Percentiles rank a stretch among this genome's conserved stretches.
Evolutionary conservation across 37 sponge, comb jelly and placozoan species (phyloP).

Genomic region (Diacarnus erythraeanus): DNA sequence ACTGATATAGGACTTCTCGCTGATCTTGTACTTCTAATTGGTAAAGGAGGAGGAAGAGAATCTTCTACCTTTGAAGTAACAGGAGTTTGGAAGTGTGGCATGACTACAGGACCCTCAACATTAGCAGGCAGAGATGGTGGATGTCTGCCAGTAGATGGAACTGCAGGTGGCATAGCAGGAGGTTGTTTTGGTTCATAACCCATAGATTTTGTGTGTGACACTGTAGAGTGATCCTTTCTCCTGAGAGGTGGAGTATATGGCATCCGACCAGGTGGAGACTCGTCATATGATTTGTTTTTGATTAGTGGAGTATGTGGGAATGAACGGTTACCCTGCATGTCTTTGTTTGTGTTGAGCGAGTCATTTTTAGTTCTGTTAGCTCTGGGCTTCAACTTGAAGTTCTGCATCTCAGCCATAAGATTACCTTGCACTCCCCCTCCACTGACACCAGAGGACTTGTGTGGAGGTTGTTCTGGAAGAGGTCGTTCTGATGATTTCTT

Average conservation of each 20-base stretch:
- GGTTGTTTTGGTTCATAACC: too few relatives aligned
- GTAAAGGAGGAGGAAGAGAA: not conserved
- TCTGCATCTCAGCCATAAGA: slow-evolving; percentile 27
- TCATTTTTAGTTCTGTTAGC: too few relatives aligned
- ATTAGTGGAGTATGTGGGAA: too few relatives aligned
- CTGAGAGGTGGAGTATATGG: not conserved
- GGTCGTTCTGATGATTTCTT: slow-evolving; percentile 15
- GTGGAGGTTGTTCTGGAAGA: not conserved
- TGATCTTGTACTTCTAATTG: not conserved
- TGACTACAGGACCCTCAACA: not conserved
- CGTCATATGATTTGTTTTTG: too few relatives aligned
- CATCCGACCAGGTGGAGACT: too few relatives aligned
- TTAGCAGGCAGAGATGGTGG: not conserved
- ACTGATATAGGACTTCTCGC: not conserved
- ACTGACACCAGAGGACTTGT: not conserved
- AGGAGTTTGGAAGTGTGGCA: not conserved
- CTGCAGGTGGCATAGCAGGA: not conserved
- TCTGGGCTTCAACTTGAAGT: slow-evolving; percentile 14
- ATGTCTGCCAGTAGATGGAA: not conserved
- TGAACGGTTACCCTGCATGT: too few relatives aligned
- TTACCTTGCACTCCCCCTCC: not conserved
- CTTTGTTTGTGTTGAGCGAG: too few relatives aligned
- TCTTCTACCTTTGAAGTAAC: too few relatives aligned
- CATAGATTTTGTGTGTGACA: too few relatives aligned
- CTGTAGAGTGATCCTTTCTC: too few relatives aligned